Evolutionary conservation across 2,797 vertebrate genomes (phyloP).

Genomic region (Hemibagrus guttatus): DNA sequence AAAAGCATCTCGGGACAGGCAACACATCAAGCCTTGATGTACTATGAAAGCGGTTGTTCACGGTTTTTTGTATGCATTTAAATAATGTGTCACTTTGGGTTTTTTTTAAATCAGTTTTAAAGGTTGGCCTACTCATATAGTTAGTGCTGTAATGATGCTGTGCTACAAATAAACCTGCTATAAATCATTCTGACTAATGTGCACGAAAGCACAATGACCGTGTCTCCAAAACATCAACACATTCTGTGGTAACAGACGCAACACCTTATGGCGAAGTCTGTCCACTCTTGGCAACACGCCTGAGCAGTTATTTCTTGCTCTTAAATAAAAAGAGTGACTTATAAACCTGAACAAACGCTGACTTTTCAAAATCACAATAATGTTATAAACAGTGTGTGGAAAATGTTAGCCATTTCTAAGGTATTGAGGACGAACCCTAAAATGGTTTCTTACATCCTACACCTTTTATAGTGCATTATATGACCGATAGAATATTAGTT

Average conservation of each 20-base stretch:
- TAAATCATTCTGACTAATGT: constrained; percentile 1
- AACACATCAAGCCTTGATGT: neutral
- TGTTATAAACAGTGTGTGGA: neutral
- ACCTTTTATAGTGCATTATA: neutral
- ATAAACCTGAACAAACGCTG: neutral
- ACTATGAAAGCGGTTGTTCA: neutral
- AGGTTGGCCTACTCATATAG: too few species aligned
- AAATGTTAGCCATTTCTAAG: neutral
- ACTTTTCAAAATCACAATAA: neutral
- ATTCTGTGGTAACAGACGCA: neutral
- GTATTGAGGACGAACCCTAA: neutral
- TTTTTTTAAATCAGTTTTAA: too few species aligned
- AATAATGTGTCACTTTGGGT: neutral
- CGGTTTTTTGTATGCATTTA: neutral
- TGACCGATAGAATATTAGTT: neutral
- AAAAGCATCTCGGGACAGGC: neutral
- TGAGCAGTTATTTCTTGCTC: neutral
- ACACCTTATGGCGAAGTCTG: neutral
- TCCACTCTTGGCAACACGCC: constrained; percentile 3
- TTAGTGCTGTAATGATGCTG: neutral
- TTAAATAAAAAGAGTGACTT: neutral
- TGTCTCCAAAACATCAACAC: neutral
- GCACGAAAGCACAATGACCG: neutral
- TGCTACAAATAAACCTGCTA: neutral
- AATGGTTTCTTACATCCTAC: neutral